phyloP scores from a whole-genome alignment of 2,113 vertebrate species.

The Paradoxurus hermaphroditus region DNA sequence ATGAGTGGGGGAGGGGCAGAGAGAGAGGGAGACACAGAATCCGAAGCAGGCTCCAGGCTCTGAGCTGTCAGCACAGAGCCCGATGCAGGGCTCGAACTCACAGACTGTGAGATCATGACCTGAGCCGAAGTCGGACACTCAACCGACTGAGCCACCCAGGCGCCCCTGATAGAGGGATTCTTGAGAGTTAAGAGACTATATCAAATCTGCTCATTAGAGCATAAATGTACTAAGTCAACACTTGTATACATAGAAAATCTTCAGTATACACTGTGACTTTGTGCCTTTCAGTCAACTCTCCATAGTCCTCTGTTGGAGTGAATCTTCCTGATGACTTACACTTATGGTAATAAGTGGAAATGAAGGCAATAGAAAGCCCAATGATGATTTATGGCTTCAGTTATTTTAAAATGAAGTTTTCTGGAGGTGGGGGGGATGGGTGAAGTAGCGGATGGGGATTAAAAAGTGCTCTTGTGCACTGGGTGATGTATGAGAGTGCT shows the following conservation, averaged over 20 bases:
- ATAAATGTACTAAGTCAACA: constrained; percentile 36
- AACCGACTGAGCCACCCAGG: too few species aligned
- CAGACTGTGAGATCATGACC: too few species aligned
- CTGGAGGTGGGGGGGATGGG: background rate
- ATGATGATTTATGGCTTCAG: constrained; percentile 14
- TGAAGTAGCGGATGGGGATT: background rate
- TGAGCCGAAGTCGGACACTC: too few species aligned
- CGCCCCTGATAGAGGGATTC: background rate
- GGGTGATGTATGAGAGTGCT: background rate
- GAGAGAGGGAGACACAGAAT: too few species aligned
- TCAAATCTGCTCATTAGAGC: constrained; percentile 13
- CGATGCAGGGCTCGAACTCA: too few species aligned
- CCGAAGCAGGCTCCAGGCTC: too few species aligned
- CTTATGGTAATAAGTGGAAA: constrained; percentile 26
- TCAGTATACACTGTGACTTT: constrained; percentile 17
- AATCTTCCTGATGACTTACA: constrained; percentile 65
- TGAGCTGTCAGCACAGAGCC: too few species aligned
- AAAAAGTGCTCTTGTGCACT: background rate
- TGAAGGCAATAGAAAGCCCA: constrained; percentile 43
- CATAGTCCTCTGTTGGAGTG: constrained; percentile 3
- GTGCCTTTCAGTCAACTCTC: constrained; percentile 45
- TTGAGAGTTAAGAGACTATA: background rate
- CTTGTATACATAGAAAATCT: constrained; percentile 13
- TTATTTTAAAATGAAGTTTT: constrained; percentile 47
- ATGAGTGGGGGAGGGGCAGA: too few species aligned